Conservation (phyloP, 2,888 invertebrate species). For the Electrophaes corylata region DNA sequence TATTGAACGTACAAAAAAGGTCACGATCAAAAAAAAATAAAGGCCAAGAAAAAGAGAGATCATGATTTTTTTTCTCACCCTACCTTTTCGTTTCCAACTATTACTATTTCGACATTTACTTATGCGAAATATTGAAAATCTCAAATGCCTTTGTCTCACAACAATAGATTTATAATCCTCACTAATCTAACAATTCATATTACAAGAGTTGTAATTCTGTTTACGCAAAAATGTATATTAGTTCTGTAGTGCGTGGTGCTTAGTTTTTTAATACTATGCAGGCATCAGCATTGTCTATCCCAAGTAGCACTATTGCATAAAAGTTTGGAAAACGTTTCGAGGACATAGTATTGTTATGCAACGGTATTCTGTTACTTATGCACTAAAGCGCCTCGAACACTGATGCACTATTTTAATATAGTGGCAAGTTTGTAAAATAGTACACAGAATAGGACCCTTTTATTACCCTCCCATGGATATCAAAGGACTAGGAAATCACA, state of each 20-base stretch:
- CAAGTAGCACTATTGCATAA: slow-evolving; percentile 9
- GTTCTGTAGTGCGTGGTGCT: slow-evolving; percentile 2
- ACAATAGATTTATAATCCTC: slow-evolving; percentile 33
- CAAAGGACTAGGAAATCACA: too few species aligned
- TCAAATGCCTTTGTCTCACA: slow-evolving; percentile 27
- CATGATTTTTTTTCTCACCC: background rate
- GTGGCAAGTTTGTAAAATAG: too few species aligned
- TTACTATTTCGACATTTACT: background rate
- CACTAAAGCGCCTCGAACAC: too few species aligned
- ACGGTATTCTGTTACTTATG: too few species aligned
- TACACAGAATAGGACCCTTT: too few species aligned
- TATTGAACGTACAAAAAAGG: too few species aligned
- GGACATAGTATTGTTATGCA: background rate
- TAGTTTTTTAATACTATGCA: slow-evolving; percentile 18
- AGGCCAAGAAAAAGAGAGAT: background rate
- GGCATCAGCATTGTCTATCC: background rate
- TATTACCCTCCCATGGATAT: too few species aligned
- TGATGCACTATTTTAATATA: too few species aligned
- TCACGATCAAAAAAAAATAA: too few species aligned
- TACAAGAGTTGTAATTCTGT: slow-evolving; percentile 35
- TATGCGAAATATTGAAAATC: slow-evolving; percentile 22
- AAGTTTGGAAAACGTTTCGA: background rate
- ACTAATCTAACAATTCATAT: slow-evolving; percentile 20
- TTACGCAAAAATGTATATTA: slow-evolving; percentile 37
- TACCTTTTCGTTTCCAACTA: background rate